phyloP scores from a whole-genome alignment of 2,888 invertebrate genomes.

The Lysandra bellargus region DNA sequence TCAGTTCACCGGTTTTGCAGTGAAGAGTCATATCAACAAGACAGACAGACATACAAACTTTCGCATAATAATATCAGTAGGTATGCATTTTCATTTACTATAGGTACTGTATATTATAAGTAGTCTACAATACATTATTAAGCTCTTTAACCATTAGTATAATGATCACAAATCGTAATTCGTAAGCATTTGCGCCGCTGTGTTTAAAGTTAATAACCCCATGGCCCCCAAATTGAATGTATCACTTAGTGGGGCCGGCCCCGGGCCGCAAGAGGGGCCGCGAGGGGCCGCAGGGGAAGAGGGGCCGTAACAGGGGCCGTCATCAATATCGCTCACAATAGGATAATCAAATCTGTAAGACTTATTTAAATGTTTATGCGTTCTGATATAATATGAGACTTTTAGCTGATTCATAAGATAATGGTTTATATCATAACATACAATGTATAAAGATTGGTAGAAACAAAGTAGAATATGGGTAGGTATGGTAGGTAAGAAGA shows the following conservation, averaged over 20 bases:
- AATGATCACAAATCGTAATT: constrained; percentile 14
- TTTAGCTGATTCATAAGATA: constrained; percentile 27
- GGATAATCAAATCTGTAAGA: constrained; percentile 13
- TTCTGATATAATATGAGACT: not conserved
- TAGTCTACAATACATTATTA: not conserved
- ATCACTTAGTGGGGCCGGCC: constrained; percentile 69
- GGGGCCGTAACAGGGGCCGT: constrained; percentile 37
- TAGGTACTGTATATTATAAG: no score
- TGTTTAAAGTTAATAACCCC: constrained; percentile 33
- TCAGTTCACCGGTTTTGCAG: no score
- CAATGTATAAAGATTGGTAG: no score
- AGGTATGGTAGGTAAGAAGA: no score
- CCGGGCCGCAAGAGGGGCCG: not conserved
- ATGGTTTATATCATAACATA: not conserved
- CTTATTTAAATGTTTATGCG: constrained; percentile 15
- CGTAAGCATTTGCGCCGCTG: not conserved
- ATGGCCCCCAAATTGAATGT: constrained; percentile 58
- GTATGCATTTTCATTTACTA: no score
- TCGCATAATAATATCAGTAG: not conserved
- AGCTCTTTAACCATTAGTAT: not conserved
- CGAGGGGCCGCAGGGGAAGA: not conserved
- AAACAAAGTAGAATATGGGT: no score
- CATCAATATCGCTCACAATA: constrained; percentile 11
- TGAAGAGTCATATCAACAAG: no score
- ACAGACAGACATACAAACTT: not conserved